A percentile compares a stretch with the other conserved stretches of the same genome.
Conservation (phyloP, 2,888 invertebrate species). For the Agrotis segetum region DNA sequence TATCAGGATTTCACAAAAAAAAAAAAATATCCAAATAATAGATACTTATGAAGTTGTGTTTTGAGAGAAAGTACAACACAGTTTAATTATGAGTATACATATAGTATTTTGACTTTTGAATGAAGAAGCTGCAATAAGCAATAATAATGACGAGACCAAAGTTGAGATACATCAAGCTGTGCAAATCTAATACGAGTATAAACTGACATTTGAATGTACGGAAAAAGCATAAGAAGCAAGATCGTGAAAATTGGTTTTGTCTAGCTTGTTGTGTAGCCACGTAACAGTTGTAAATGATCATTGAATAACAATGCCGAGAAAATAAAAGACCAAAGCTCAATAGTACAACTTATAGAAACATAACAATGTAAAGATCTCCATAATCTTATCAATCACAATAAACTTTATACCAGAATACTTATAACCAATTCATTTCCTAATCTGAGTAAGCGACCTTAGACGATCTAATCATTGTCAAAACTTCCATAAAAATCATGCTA, state of each 20-base stretch:
- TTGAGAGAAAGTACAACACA: background rate
- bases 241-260: too few relatives aligned
- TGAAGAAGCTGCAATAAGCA: background rate
- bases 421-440: constrained; percentile 33
- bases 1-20: background rate
- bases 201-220: too few relatives aligned
- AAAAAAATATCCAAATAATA: background rate
- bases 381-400: constrained; percentile 34
- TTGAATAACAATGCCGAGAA: background rate
- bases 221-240: too few relatives aligned
- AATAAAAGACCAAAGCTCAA: constrained; percentile 5
- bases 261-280: background rate
- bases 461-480: constrained; percentile 25
- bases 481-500: constrained; percentile 33
- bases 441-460: constrained; percentile 53
- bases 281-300: background rate
- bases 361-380: constrained; percentile 29
- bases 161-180: too few relatives aligned
- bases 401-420: constrained; percentile 31
- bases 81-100: too few relatives aligned
- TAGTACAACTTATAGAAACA: constrained; percentile 2
- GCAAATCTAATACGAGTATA: too few relatives aligned
- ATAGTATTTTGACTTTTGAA: background rate
- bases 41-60: background rate
- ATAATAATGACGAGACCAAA: background rate